These are phyloP conservation scores for Shinisaurus crocodilurus DNA, from an alignment of 2,113 vertebrate genomes.

Conservation along the genomic window DNA sequence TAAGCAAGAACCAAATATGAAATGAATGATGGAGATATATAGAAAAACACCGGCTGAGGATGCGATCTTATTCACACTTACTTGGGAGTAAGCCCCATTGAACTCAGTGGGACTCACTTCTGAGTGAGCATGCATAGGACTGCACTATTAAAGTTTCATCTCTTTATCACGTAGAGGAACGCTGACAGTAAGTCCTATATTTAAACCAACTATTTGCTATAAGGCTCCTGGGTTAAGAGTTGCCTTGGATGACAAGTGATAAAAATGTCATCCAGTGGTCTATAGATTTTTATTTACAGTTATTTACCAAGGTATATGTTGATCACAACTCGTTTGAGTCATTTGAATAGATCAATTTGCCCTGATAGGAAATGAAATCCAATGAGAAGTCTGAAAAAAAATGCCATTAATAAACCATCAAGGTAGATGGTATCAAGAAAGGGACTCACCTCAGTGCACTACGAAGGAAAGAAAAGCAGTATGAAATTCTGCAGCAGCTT, in stretches of 20 bases:
- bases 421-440: constrained; percentile 29
- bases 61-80: not conserved
- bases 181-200: not conserved
- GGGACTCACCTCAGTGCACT: constrained; percentile 19
- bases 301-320: not conserved
- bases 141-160: not conserved
- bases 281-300: not conserved
- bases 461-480: not conserved
- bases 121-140: not conserved
- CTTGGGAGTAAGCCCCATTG: not conserved
- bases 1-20: not conserved
- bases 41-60: not conserved
- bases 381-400: constrained; percentile 19
- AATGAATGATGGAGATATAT: not conserved
- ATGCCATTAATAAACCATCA: not conserved
- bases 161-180: not conserved
- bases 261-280: not conserved
- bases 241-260: not conserved
- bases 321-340: not conserved
- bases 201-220: not conserved
- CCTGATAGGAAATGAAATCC: constrained; percentile 11
- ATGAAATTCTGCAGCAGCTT: constrained; percentile 26
- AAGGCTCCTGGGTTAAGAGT: constrained; percentile 10
- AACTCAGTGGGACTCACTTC: not conserved
- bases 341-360: constrained; percentile 30